Percentiles rank a stretch among this genome's conserved stretches.
These are phyloP conservation scores for Graphium colonna DNA, from an alignment of 2,888 invertebrate species.

Conservation along the genomic window DNA sequence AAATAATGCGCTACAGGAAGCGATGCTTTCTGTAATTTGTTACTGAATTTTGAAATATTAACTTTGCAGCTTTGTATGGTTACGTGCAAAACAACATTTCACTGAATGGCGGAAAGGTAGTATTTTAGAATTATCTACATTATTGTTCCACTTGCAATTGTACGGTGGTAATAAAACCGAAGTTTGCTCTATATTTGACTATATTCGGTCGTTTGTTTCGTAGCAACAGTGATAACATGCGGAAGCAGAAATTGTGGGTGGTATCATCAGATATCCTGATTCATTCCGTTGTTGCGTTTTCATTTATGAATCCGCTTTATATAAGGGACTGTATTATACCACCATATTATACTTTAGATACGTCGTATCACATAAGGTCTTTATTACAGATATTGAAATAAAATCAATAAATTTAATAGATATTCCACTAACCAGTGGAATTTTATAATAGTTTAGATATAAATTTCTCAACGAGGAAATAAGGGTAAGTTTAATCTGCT, in stretches of 20 bases:
- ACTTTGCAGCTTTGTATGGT: neutral
- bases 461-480: too few species aligned
- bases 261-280: neutral
- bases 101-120: neutral
- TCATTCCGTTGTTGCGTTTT: neutral
- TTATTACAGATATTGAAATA: too few species aligned
- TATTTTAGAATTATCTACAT: slow-evolving; percentile 16
- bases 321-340: too few species aligned
- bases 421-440: too few species aligned
- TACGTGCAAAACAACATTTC: slow-evolving; percentile 1
- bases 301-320: too few species aligned
- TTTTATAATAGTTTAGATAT: too few species aligned
- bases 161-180: slow-evolving; percentile 2
- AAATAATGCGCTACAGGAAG: too few species aligned
- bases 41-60: neutral
- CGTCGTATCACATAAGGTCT: too few species aligned
- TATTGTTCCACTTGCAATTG: slow-evolving; percentile 6
- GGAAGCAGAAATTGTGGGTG: neutral
- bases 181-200: neutral
- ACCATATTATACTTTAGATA: too few species aligned
- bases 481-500: too few species aligned
- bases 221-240: neutral
- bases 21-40: too few species aligned
- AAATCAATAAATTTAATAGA: too few species aligned
- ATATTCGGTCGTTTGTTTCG: neutral